Base-by-base conservation (phyloP, 2,113 vertebrate species). In the Pagrus major region DNA sequence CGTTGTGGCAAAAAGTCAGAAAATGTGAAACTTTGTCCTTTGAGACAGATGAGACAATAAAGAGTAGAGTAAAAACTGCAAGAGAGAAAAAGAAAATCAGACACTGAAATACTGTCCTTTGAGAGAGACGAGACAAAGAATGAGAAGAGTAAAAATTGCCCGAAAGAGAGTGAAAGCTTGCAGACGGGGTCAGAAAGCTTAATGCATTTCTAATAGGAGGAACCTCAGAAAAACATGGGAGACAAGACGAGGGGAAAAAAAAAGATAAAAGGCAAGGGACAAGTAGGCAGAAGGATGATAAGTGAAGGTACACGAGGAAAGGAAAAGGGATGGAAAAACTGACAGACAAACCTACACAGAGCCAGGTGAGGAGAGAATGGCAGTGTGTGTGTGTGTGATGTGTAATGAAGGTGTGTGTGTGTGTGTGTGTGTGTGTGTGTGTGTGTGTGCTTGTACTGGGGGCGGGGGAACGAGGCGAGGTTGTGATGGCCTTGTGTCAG, bases 401-500 rank as follows among this genome's bases (percentile, higher is more conserved):
- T 0, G 55, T 51, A 61, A 46, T 21, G 35, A 41, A 42, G 39
- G 54, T 42, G 23, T 65, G 72, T 35, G 21, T 63, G 60, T 59
- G 51, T 51, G 58, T 37, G 27, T 37, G 25, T 58, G 52, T 49
- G 54, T 47, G 75, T 27, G 54, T 20, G 35, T 46, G 73, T 55
- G 69, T 42, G 58, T 56, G 35, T 64, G n/a, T n/a, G n/a, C n/a
- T n/a, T n/a, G n/a, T 64, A 23, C 41, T 3, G 12, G 51, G 31
- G 56, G 29, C 0, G 2, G 37, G 10, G 18, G 58, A 56, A 25
- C 35, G 51, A 78, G 71, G 56, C 31, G 46, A 47, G 79, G 52
- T 69, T 74, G 77, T 86, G 78, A 83, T 87, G 79, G 78, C 71
- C 80, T 88, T 55, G 70, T 90, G 90, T 91, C 90, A 91, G 63